phyloP scores from a whole-genome alignment of 2,797 vertebrate genomes.

The Apogon talboti region DNA sequence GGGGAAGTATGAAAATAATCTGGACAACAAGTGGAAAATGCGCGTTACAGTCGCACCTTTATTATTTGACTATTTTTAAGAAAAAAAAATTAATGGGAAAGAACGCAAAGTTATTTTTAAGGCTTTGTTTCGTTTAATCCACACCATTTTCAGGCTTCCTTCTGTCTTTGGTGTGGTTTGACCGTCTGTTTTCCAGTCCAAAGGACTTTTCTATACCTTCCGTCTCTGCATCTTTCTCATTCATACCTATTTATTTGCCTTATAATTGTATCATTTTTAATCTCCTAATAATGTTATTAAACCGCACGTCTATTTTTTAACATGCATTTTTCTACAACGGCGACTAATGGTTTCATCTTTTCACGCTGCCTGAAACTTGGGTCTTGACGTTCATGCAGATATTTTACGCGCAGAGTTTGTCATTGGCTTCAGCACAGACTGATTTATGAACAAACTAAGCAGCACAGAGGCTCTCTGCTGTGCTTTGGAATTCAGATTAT shows the following conservation, averaged over 20 bases:
- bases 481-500: conserved; percentile 67
- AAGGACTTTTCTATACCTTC: not conserved
- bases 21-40: too few species aligned
- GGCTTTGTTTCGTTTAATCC: not conserved
- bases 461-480: conserved; percentile 43
- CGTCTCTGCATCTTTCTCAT: not conserved
- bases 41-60: too few species aligned
- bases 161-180: not conserved
- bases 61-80: too few species aligned
- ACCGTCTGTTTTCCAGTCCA: conserved; percentile 12
- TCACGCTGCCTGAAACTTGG: conserved; percentile 34
- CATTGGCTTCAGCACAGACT: conserved; percentile 52
- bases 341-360: not conserved
- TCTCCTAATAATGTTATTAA: conserved; percentile 7
- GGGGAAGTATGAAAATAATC: too few species aligned
- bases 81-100: not conserved
- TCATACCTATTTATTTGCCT: conserved; percentile 17
- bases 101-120: not conserved
- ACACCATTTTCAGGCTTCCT: conserved; percentile 8
- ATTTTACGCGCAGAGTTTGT: conserved; percentile 53
- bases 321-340: not conserved
- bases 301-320: conserved; percentile 4
- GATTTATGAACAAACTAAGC: conserved; percentile 60
- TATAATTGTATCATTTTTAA: conserved; percentile 21
- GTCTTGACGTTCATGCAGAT: conserved; percentile 50